Percentiles rank a stretch among this genome's conserved stretches.
phyloP scores from a whole-genome alignment of 2,113 vertebrate genomes.

The Recurvirostra avosetta region DNA sequence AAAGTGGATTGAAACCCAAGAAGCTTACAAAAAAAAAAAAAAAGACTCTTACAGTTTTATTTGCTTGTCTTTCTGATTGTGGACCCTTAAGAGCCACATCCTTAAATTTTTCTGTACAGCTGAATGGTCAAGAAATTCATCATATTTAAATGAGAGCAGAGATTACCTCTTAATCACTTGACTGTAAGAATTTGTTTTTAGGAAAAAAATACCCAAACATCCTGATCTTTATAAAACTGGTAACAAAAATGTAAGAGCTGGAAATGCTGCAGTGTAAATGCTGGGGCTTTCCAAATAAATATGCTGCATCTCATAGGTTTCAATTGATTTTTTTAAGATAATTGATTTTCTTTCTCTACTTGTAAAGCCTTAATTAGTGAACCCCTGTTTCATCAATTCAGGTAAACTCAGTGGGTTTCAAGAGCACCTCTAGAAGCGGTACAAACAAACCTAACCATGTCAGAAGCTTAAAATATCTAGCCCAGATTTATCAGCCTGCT shows the following conservation, averaged over 20 bases:
- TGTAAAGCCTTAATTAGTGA: neutral
- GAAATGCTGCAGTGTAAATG: neutral
- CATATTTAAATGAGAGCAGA: neutral
- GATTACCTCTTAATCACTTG: neutral
- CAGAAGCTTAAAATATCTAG: neutral
- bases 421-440: neutral
- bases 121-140: neutral
- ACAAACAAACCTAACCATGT: neutral
- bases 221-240: neutral
- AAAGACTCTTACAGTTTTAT: neutral
- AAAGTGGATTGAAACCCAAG: neutral
- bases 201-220: neutral
- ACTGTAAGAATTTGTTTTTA: neutral
- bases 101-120: neutral
- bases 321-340: neutral
- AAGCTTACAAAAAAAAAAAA: neutral
- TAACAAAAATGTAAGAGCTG: neutral
- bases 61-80: neutral
- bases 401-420: neutral
- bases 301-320: neutral
- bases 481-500: neutral
- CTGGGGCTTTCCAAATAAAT: neutral
- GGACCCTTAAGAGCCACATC: neutral
- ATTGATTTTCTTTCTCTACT: neutral
- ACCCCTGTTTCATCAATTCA: neutral